These are phyloP conservation scores for Nomada goodeniana DNA, from an alignment of 2,888 invertebrate genomes.

Conservation along the genomic window DNA sequence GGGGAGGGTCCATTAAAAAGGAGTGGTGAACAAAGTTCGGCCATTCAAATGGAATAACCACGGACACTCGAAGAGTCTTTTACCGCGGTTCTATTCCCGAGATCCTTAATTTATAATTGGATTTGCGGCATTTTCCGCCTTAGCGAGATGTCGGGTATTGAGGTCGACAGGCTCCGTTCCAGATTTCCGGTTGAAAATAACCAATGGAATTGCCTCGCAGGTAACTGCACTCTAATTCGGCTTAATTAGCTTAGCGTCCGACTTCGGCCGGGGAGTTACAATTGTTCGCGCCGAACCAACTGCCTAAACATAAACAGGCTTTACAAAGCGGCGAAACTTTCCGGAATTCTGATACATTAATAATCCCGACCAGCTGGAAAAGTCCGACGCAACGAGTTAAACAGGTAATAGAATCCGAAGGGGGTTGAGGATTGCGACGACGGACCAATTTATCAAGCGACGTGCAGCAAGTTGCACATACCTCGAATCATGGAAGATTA, in stretches of 20 bases:
- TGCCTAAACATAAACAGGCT: not conserved
- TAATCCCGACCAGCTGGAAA: not conserved
- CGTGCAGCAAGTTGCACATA: not conserved
- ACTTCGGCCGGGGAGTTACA: constrained; percentile 8
- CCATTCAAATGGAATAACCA: constrained; percentile 38
- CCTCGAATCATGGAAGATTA: not conserved
- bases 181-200: constrained; percentile 62
- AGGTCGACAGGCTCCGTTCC: constrained; percentile 59
- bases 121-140: constrained; percentile 63
- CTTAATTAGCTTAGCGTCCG: constrained; percentile 45
- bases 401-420: too few relatives aligned
- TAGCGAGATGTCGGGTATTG: constrained; percentile 57
- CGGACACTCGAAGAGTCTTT: constrained; percentile 50
- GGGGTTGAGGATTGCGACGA: too few relatives aligned
- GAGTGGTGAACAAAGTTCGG: constrained; percentile 54
- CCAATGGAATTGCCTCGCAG: constrained; percentile 51
- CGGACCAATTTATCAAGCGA: too few relatives aligned
- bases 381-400: too few relatives aligned
- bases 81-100: constrained; percentile 53
- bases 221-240: constrained; percentile 48
- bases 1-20: constrained; percentile 20
- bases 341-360: not conserved
- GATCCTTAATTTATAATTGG: constrained; percentile 66
- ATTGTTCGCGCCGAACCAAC: not conserved
- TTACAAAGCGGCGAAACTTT: not conserved